These are phyloP conservation scores for Mustela nigripes DNA, from an alignment of 2,113 vertebrate genomes.

Conservation along the genomic window DNA sequence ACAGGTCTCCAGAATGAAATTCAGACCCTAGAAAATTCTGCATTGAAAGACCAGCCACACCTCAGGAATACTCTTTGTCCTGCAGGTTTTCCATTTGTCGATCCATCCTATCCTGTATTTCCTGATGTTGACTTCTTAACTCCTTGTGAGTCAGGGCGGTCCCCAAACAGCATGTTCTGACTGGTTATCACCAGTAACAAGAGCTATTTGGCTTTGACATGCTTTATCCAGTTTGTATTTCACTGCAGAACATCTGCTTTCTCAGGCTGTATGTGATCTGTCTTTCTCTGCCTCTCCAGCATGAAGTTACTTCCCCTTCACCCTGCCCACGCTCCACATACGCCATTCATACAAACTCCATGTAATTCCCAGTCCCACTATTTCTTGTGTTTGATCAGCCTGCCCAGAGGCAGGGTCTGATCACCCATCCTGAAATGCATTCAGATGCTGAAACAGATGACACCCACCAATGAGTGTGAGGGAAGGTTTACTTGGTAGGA, in stretches of 20 bases:
- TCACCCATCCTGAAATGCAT: neutral
- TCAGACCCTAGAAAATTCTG: slow-evolving; percentile 30
- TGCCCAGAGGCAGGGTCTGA: neutral
- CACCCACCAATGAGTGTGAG: neutral
- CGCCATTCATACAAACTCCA: neutral
- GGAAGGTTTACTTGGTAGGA: neutral
- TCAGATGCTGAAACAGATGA: neutral
- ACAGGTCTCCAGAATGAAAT: slow-evolving; percentile 8
- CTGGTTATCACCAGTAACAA: neutral
- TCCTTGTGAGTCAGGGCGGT: neutral
- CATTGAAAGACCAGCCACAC: neutral
- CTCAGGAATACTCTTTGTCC: neutral
- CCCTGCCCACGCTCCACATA: neutral
- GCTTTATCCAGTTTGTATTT: neutral
- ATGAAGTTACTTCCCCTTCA: neutral
- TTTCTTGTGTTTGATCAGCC: neutral
- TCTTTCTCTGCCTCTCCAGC: neutral
- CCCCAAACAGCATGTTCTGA: neutral
- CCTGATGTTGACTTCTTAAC: neutral
- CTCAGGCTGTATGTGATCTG: fast-evolving
- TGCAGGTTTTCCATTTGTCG: neutral
- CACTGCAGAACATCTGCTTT: neutral
- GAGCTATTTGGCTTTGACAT: neutral
- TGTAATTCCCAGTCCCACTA: neutral
- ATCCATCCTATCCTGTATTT: neutral